Evolutionary conservation across 1,140 invertebrate genomes (phyloP), one percentile per base, ranked within the genome.

Genomic region (Papilio glaucus): DNA sequence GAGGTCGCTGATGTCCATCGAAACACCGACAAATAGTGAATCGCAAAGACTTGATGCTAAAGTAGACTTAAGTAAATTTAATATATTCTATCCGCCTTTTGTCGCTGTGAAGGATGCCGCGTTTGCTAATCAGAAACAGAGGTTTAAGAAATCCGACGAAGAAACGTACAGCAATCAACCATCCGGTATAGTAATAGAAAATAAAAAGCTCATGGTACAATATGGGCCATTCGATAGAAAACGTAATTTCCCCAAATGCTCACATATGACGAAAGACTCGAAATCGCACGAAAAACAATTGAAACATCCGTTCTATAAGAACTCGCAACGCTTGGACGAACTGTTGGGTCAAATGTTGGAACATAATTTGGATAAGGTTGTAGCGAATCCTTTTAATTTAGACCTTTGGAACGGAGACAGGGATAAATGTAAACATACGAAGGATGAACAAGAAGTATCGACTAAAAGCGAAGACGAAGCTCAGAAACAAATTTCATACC

Each of bases 241-340:
- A 57, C 76, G 65, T 7, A 83, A 84, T 21, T 79, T 84, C 2
- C 77, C 83, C 0, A 89, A 89, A 72, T 88, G 86, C 45, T 83
- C 84, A 0, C 86, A 91, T 39, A n/a, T 72, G 3, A 75, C 76
- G 3, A 82, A 85, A 53, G 78, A 84, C 6, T 67, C 68, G 0
- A 83, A 85, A 60, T 73, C 79, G 1, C 84, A 86, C 39, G 87
- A 88, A 41, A 80, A 81, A 26, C 69, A 89, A 39, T 37, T 83
- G 8, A 89, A 90, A 39, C 83, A 91, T 79, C 83, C 86, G 6
- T 88, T 80, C 38, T 84, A 88, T 33, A 85, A 88, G 53, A 81
- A 87, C 53, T 84, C 82, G 6, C 85, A 87, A 73, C 73, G 81
- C 29, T 60, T 90, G 13, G 83, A 89, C 62, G 83, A 89, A 65